Conservation (phyloP, 1,140 invertebrate genomes). For the Zaprionus taronus region DNA sequence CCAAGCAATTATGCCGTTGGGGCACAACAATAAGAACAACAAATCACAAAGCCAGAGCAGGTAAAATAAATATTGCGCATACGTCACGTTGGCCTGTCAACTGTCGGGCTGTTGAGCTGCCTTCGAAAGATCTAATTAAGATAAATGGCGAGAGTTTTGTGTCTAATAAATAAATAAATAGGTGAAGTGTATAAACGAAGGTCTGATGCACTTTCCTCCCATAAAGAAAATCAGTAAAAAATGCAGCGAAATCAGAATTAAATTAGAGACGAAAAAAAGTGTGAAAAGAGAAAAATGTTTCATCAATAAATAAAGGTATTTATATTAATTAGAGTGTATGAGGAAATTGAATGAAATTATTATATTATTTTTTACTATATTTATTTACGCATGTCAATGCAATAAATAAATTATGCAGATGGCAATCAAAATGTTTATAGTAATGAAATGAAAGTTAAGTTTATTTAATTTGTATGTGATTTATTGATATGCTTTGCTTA, state of each 20-base stretch:
- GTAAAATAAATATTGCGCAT: constrained; percentile 50
- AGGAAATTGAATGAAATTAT: background rate
- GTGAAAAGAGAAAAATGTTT: background rate
- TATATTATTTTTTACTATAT: background rate
- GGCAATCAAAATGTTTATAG: background rate
- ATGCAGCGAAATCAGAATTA: background rate
- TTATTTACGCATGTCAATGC: background rate
- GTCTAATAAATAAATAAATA: constrained; percentile 36
- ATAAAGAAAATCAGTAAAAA: background rate
- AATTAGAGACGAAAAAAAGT: background rate
- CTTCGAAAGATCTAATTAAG: constrained; percentile 58
- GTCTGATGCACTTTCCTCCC: background rate
- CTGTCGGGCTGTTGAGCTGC: constrained; percentile 23
- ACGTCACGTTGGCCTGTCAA: constrained; percentile 59
- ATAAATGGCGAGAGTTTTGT: constrained; percentile 49
- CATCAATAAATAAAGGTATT: background rate
- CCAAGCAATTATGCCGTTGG: constrained; percentile 45
- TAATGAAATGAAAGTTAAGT: background rate
- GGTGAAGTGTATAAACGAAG: constrained; percentile 26
- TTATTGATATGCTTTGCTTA: background rate
- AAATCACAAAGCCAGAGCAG: constrained; percentile 25
- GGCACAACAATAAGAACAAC: constrained; percentile 21
- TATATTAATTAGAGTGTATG: background rate
- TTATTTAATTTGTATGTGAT: background rate
- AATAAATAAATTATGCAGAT: background rate